Evolutionary conservation across 2,888 invertebrate genomes (phyloP), one percentile per base, ranked within the genome.

Genomic region (Crioceris asparagi): DNA sequence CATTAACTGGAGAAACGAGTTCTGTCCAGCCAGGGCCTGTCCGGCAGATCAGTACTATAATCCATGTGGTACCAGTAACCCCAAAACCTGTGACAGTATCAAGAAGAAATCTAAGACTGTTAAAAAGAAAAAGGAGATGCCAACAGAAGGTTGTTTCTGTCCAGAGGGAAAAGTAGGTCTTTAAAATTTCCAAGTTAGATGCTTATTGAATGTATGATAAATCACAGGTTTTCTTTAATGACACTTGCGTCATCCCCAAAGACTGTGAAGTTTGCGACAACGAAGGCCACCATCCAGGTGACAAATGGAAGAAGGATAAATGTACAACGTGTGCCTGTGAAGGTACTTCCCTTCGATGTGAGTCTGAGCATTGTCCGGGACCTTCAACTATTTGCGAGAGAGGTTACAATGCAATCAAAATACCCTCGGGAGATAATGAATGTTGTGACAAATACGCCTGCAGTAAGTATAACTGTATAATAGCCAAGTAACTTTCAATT

Each of bases 61-160:
- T 29, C 56, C 71, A 1, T 78, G 78, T 47, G 69, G 75, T 31
- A 71, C 74, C 6, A 71, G 70, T 35, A 82, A 81, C 50, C 72
- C 74, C 25, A 62, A 70, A 30, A 80, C 79, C 0, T 84, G 84
- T 51, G 77, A 79, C 5, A 74, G 71, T 48, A 58, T 74, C 31
- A 70, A 72, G 30, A 61, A 67, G 8, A 57, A 68, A 3, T 2
- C 59, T 57, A 40, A 51, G 17, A 45, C 42, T 35, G 33, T 27
- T 6, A 17, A 33, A 19, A 59, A 57, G 31, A 36, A 41, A 14
- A 17, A 44, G 48, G 16, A 16, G 18, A 43, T 51, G n/a, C 56
- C 61, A 0, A 70, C 72, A 0, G 90, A 88, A 54, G 90, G 88
- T 2, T 92, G 92, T 62, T 85, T 81, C 71, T 92, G 92, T 64